Evolutionary conservation across 2,888 invertebrate genomes (phyloP).

Genomic region (Cheilosia impressa): DNA sequence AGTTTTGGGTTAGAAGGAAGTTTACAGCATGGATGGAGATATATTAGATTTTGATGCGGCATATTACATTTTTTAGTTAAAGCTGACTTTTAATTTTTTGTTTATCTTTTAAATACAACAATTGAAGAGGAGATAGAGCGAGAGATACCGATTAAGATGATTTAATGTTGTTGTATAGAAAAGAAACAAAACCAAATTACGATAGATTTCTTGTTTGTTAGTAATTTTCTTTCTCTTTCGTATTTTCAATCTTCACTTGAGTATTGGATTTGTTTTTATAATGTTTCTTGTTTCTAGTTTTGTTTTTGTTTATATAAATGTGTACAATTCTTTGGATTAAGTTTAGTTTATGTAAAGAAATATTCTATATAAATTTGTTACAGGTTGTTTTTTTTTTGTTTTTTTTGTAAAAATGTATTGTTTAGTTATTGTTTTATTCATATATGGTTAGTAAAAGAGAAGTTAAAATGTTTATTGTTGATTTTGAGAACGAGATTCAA

Average conservation of each 20-base stretch:
- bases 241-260: conserved; percentile 34
- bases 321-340: conserved; percentile 74
- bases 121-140: conserved; percentile 13
- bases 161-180: conserved; percentile 4
- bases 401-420: conserved; percentile 64
- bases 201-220: neutral
- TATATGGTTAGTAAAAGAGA: conserved; percentile 9
- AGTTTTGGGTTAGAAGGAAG: neutral
- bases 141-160: conserved; percentile 21
- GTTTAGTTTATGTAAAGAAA: conserved; percentile 61
- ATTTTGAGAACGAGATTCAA: conserved; percentile 88
- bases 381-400: conserved; percentile 58
- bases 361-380: conserved; percentile 59
- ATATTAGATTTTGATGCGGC: neutral
- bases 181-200: neutral
- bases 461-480: conserved; percentile 78
- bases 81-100: conserved; percentile 19
- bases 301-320: conserved; percentile 61
- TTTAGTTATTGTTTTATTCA: conserved; percentile 34
- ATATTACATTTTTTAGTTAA: neutral
- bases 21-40: neutral
- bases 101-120: conserved; percentile 49
- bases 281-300: conserved; percentile 21
- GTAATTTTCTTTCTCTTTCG: neutral
- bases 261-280: conserved; percentile 49